Percentiles rank a stretch among this genome's conserved stretches.
Conservation (phyloP, 2,888 invertebrate genomes). For the Smittia aterrima region DNA sequence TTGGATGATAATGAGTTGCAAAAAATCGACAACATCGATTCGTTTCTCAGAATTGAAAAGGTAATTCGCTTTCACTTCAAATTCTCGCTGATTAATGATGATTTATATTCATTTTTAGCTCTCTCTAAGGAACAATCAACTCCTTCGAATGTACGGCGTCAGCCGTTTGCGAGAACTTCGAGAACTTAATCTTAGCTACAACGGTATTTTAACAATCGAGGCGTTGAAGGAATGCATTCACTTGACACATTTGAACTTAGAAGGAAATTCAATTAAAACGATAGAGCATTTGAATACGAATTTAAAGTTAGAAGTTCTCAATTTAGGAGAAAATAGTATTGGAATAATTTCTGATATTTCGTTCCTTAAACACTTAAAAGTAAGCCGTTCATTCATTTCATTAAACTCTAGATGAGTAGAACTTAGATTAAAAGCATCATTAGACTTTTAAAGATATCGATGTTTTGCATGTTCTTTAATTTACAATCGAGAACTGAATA, state of each 20-base stretch:
- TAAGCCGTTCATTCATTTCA: slow-evolving; percentile 52
- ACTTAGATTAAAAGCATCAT: not conserved
- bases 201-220: slow-evolving; percentile 85
- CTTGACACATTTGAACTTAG: slow-evolving; percentile 76
- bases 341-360: slow-evolving; percentile 81
- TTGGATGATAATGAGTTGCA: slow-evolving; percentile 85
- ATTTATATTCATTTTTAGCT: slow-evolving; percentile 59
- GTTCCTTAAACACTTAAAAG: slow-evolving; percentile 77
- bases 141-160: slow-evolving; percentile 84
- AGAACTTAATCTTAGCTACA: slow-evolving; percentile 79
- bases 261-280: slow-evolving; percentile 90
- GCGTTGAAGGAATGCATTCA: slow-evolving; percentile 81
- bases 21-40: slow-evolving; percentile 82
- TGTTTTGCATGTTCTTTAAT: too few species aligned
- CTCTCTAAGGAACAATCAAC: slow-evolving; percentile 79
- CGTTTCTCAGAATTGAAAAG: slow-evolving; percentile 73
- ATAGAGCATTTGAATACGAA: slow-evolving; percentile 86
- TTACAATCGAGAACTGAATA: too few species aligned
- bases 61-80: slow-evolving; percentile 52
- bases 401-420: not conserved
- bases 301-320: slow-evolving; percentile 75
- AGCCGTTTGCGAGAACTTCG: slow-evolving; percentile 71
- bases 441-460: too few species aligned
- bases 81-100: slow-evolving; percentile 28
- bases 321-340: slow-evolving; percentile 87